These are phyloP conservation scores for Sebastes elongatus DNA, from an alignment of 2,797 vertebrate species.

Conservation along the genomic window DNA sequence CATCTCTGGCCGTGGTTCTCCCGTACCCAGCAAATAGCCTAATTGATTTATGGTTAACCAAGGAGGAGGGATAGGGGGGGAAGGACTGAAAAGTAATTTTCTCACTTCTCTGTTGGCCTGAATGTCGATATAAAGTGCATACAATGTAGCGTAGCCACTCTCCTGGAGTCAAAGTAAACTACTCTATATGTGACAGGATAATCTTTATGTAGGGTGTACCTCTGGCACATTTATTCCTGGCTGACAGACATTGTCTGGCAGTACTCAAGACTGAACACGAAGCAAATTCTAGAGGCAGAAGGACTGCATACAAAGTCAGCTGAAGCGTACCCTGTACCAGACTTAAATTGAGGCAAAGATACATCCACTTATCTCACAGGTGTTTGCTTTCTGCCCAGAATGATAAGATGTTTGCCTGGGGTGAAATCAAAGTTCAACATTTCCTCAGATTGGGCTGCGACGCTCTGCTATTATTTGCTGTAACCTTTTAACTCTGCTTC, in stretches of 20 bases:
- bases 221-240: background rate
- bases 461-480: background rate
- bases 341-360: background rate
- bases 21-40: constrained; percentile 48
- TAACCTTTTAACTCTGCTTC: background rate
- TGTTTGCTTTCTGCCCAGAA: background rate
- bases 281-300: background rate
- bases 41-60: constrained; percentile 67
- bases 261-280: background rate
- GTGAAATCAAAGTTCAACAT: background rate
- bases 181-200: background rate
- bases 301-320: background rate
- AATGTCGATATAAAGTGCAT: constrained; percentile 1
- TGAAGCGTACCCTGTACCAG: background rate
- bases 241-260: background rate
- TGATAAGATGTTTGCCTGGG: background rate
- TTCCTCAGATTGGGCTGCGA: background rate
- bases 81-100: background rate
- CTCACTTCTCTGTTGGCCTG: constrained; percentile 22
- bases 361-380: background rate
- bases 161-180: background rate
- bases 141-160: background rate
- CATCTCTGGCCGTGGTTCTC: constrained; percentile 24
- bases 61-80: constrained; percentile 6
- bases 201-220: background rate